Conservation (phyloP, 2,797 vertebrate species). For the Enteromius paludinosus region DNA sequence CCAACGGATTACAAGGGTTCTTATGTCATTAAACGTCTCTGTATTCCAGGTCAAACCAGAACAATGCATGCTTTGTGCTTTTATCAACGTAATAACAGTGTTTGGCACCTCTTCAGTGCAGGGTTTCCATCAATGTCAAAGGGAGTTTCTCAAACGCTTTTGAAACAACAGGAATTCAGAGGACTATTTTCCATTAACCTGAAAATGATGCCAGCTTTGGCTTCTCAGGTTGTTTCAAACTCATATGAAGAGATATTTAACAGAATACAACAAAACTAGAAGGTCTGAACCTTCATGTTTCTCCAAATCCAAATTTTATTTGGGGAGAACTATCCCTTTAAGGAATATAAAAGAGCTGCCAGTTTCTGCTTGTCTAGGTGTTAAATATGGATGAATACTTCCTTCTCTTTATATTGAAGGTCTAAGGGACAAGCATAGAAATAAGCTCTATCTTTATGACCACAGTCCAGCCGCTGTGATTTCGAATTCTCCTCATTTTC, state of each 20-base stretch:
- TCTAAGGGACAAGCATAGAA: constrained; percentile 27
- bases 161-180: not conserved
- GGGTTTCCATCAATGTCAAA: constrained; percentile 30
- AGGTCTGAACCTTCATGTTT: not conserved
- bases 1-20: constrained; percentile 53
- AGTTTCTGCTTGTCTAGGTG: not conserved
- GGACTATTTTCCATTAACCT: not conserved
- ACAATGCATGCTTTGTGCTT: constrained; percentile 51
- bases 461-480: not conserved
- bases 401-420: constrained; percentile 18
- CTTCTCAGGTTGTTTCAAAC: not conserved
- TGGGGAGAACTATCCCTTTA: not conserved
- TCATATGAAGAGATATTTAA: not conserved
- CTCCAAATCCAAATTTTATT: not conserved
- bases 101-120: constrained; percentile 6
- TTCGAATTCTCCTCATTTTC: constrained; percentile 10
- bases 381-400: constrained; percentile 35
- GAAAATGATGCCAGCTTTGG: not conserved
- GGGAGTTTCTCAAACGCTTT: not conserved
- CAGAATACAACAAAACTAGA: not conserved
- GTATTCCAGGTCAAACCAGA: constrained; percentile 32
- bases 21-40: constrained; percentile 41
- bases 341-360: constrained; percentile 2
- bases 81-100: constrained; percentile 25
- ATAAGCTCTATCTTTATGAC: not conserved